Evolutionary conservation across 2,113 vertebrate genomes (phyloP).

Genomic region (Misgurnus mizolepis): DNA sequence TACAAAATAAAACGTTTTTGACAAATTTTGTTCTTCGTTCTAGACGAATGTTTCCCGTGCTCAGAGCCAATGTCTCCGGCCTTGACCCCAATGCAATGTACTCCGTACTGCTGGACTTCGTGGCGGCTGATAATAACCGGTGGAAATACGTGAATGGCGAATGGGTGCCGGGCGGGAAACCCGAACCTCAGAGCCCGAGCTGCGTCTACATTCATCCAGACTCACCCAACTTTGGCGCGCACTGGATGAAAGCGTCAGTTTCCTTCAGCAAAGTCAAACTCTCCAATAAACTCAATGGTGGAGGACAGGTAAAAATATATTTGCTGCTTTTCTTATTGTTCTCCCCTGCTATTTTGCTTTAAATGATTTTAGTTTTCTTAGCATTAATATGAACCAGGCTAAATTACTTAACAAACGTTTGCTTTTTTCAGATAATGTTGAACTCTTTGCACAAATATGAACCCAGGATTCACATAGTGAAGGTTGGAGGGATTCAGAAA

Average conservation of each 20-base stretch:
- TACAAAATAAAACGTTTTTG: not conserved
- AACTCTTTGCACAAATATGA: conserved; percentile 84
- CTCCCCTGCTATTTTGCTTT: too few species aligned
- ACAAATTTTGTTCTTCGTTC: not conserved
- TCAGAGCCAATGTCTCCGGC: conserved; percentile 73
- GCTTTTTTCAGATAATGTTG: conserved; percentile 75
- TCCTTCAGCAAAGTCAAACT: conserved; percentile 84
- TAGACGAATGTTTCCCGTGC: conserved; percentile 82
- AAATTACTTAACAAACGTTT: not conserved
- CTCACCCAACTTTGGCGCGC: conserved; percentile 81
- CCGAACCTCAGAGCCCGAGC: conserved; percentile 80
- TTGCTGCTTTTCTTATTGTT: not conserved
- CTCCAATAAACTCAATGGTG: conserved; percentile 81
- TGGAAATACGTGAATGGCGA: conserved; percentile 84
- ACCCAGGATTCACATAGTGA: conserved; percentile 80
- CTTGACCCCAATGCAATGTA: conserved; percentile 82
- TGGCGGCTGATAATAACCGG: conserved; percentile 80
- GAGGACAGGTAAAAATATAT: conserved; percentile 71
- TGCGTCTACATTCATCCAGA: conserved; percentile 85
- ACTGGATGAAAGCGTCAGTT: conserved; percentile 82
- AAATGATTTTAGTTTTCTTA: too few species aligned
- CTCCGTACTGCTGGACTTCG: conserved; percentile 79
- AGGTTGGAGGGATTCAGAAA: conserved; percentile 80
- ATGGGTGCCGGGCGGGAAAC: conserved; percentile 81
- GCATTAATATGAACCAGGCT: too few species aligned